Base-by-base conservation (phyloP, 1,140 invertebrate species). In the Dendrolimus punctatus region DNA sequence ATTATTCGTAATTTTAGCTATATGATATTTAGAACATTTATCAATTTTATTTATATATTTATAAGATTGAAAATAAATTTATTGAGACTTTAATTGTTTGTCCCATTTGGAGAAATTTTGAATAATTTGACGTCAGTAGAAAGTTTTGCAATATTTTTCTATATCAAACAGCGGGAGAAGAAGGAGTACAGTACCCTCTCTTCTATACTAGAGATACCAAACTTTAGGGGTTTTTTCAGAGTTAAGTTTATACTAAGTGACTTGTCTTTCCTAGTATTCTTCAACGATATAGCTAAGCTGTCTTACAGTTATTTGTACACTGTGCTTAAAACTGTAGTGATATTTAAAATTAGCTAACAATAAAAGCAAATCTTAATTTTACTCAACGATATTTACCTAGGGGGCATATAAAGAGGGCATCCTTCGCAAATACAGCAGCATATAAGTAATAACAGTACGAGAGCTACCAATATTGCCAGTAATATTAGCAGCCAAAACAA, bases 361-460 rank as follows among this genome's bases (percentile, higher is more conserved):
- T 9, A 45, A 45, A n/a, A 45, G n/a, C 6, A n/a, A 45, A 45
- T 9, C 5, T 45, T n/a, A 4, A 5, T 8, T 9, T 45, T 41
- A 50, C 39, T 49, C 10, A 41, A 41, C 8, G 7, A 62, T 49
- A 62, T 61, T 89, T 87, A 90, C 89, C 90, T 90, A n/a, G 93
- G 90, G 47, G 91, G 91, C 83, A 92, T 92, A 64, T 95, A 95
- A 49, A 94, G 89, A 4, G 94, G 94, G 84, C 95, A 96, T 60
- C 92, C 91, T 62, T 92, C 91, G 73, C 93, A 95, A 51, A 95
- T 91, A 68, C 94, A 95, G 77, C 95, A 95, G 36, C 93, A 87
- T 49, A 95, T 91, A 40, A 95, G 76, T 39, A 91, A 88, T 42
- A 94, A 77, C 40, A 94, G 89, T n/a, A 92, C 90, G 9, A 94